Evolutionary conservation across 2,113 vertebrate genomes (phyloP), one percentile per base, ranked within the genome.

Genomic region (Cathartes aura): DNA sequence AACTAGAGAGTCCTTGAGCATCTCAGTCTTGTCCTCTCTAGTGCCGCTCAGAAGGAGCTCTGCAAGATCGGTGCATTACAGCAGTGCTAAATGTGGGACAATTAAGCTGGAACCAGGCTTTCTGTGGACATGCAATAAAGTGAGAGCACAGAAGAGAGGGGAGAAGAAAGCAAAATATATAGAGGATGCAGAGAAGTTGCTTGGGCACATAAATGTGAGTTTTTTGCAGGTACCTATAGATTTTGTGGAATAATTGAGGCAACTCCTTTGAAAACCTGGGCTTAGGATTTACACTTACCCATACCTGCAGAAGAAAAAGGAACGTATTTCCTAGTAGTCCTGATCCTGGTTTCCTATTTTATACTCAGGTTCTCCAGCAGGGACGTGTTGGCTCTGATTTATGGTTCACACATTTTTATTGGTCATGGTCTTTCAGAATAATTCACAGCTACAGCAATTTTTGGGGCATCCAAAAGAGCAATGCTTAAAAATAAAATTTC

Each of bases 401-500:
- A 97, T 67, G 58, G 63, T 86, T 90, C 0, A 0, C 67, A 88
- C 85, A 74, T 83, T 90, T 93, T 97, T 97, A 93, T 90, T 92
- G 90, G 85, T 90, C 82, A 47, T 89, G 79, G 85, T 83, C 71
- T 93, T 95, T 94, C 79, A 94, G 82, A 97, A 94, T 96, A 97
- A 95, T 92, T 97, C 93, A 93, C 88, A 94, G 93, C 72, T 86
- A 94, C 90, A 92, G 58, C 42, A 95, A 88, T 94, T 97, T 96
- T 97, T 38, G 71, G 92, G 96, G 71, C 92, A 96, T 97, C 82
- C 88, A 92, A 95, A 95, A 92, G 78, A 94, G 74, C 45, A 91
- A 73, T 23, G 62, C 62, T 96, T 97, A 88, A 97, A 97, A 97
- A 90, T 93, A 95, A 97, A 92, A 92, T 92, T 96, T 97, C 88